A percentile compares a stretch with the other conserved stretches of the same genome.
Conservation (phyloP, 1,140 invertebrate species). For the Dufourea novaeangliae region DNA sequence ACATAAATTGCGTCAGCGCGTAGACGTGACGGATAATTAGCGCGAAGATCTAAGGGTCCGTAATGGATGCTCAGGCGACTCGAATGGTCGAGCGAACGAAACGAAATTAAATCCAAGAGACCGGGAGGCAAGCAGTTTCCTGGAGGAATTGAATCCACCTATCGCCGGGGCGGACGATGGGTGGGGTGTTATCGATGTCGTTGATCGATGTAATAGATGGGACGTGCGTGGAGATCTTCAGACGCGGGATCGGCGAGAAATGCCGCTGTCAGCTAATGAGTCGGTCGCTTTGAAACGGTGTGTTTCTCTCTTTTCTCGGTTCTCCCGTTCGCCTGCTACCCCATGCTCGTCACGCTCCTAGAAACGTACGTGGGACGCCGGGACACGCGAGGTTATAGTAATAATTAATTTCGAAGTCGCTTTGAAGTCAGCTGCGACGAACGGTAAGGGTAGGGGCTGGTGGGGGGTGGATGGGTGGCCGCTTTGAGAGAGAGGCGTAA, state of each 20-base stretch:
- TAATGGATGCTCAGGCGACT: not conserved
- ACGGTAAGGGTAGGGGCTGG: no score
- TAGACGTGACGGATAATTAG: not conserved
- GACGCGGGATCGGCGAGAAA: conserved; percentile 38
- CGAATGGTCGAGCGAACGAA: not conserved
- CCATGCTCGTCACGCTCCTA: conserved; percentile 52
- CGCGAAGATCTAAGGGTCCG: not conserved
- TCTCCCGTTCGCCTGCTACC: conserved; percentile 32
- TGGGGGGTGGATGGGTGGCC: no score
- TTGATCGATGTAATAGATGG: conserved; percentile 44
- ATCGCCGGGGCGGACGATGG: not conserved
- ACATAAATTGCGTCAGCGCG: not conserved
- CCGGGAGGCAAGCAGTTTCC: conserved; percentile 21
- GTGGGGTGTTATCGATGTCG: not conserved
- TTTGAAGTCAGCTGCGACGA: conserved; percentile 67
- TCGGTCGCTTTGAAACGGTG: conserved; percentile 68
- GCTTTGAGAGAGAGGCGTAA: conserved; percentile 57
- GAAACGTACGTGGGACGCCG: conserved; percentile 57
- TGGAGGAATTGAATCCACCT: conserved; percentile 20
- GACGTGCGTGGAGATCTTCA: conserved; percentile 31
- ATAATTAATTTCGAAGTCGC: conserved; percentile 72
- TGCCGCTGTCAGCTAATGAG: conserved; percentile 64
- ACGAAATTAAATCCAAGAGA: conserved; percentile 8
- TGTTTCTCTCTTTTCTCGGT: conserved; percentile 60
- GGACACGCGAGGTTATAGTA: conserved; percentile 61